These are phyloP conservation scores for Botia almorhae DNA, from an alignment of 2,797 vertebrate genomes.

Conservation along the genomic window DNA sequence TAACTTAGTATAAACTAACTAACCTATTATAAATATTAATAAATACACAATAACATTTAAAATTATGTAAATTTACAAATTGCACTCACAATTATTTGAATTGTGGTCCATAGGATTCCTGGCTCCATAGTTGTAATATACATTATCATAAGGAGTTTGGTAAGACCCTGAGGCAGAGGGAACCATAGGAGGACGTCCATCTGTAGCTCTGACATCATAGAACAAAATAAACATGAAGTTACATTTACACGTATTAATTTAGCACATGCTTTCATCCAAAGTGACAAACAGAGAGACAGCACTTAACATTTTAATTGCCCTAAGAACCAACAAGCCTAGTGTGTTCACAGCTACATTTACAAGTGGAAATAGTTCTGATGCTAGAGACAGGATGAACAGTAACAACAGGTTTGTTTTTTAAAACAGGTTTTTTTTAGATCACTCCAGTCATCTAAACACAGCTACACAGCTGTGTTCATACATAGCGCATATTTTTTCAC, in stretches of 20 bases:
- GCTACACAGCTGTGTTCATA: not conserved
- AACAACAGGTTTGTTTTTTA: too few species aligned
- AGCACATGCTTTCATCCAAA: too few species aligned
- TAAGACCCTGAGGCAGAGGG: constrained; percentile 76
- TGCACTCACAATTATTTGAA: constrained; percentile 77
- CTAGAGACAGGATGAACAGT: too few species aligned
- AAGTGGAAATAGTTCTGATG: too few species aligned
- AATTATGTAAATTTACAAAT: too few species aligned
- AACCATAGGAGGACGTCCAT: constrained; percentile 71
- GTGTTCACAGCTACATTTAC: too few species aligned
- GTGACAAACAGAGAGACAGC: too few species aligned
- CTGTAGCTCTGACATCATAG: constrained; percentile 66
- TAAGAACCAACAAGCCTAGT: too few species aligned
- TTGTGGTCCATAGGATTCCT: constrained; percentile 86
- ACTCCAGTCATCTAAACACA: not conserved
- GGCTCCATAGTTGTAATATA: constrained; percentile 86
- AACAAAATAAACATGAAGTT: constrained; percentile 14
- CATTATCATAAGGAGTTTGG: constrained; percentile 86
- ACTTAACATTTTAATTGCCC: too few species aligned
- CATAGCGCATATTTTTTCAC: not conserved
- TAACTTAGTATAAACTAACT: not conserved
- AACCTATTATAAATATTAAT: too few species aligned
- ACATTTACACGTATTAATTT: not conserved
- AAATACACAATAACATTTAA: not conserved
- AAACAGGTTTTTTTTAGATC: too few species aligned